These are phyloP conservation scores for Monoplex corrugatus DNA, from an alignment of 2,888 invertebrate genomes.

Conservation along the genomic window DNA sequence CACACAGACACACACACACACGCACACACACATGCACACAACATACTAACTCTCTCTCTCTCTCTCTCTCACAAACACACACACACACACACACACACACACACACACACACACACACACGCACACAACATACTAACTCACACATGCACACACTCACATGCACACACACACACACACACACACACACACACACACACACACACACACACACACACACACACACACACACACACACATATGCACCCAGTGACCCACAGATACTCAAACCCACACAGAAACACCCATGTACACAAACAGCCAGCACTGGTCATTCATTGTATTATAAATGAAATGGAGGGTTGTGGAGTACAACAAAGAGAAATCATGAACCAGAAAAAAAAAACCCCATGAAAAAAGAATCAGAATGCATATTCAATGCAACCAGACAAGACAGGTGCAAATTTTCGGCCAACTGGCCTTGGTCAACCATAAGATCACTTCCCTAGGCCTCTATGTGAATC, in stretches of 20 bases:
- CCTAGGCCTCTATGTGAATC: too few relatives aligned
- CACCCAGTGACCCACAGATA: neutral
- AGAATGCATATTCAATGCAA: too few relatives aligned
- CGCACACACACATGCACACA: neutral
- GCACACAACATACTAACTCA: neutral
- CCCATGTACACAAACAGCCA: too few relatives aligned
- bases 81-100: constrained; percentile 39
- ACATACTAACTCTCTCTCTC: neutral
- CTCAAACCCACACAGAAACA: neutral
- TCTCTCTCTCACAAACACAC: neutral
- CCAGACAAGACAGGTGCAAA: too few relatives aligned
- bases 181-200: constrained; percentile 26
- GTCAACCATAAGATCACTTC: too few relatives aligned
- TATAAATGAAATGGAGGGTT: too few relatives aligned
- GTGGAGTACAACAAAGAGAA: too few relatives aligned
- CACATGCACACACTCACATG: neutral
- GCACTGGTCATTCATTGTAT: too few relatives aligned
- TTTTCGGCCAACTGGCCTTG: too few relatives aligned
- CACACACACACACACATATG: constrained; percentile 9
- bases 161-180: constrained; percentile 20
- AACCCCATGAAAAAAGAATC: too few relatives aligned
- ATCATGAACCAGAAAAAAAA: too few relatives aligned
- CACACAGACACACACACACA: neutral
- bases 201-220: constrained; percentile 26
- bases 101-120: constrained; percentile 5